Conservation (phyloP, 2,888 invertebrate genomes). For the Drosophila meridionalis region DNA sequence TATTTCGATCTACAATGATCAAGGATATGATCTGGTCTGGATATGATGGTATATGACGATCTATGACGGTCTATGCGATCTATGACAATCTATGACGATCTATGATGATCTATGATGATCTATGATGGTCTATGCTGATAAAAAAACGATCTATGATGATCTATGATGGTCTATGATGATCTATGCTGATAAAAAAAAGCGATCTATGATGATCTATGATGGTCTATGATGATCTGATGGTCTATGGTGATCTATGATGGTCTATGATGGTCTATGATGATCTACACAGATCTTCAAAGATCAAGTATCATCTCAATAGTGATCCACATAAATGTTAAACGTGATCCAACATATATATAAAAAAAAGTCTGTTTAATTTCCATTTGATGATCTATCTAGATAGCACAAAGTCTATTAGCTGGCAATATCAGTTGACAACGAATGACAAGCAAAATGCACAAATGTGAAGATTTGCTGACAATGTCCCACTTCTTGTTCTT, state of each 20-base stretch:
- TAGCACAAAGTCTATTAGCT: background rate
- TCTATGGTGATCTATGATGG: background rate
- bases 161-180: background rate
- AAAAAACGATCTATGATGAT: background rate
- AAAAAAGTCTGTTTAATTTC: background rate
- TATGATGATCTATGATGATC: background rate
- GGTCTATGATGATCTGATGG: background rate
- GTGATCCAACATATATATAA: background rate
- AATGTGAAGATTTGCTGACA: background rate
- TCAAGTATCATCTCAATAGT: background rate
- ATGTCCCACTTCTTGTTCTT: background rate
- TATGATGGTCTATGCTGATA: background rate
- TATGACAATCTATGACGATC: background rate
- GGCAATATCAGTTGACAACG: background rate
- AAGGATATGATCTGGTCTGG: background rate
- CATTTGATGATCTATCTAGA: background rate
- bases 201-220: background rate
- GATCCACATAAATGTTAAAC: too few species aligned
- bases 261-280: background rate
- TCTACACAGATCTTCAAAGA: background rate
- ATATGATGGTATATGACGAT: background rate
- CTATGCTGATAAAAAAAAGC: background rate
- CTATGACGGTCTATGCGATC: background rate
- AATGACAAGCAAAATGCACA: background rate
- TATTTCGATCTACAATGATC: background rate